Percentiles rank a stretch among this genome's conserved stretches.
Evolutionary conservation across 2,797 vertebrate species (phyloP).

Genomic region (Phrynocephalus forsythii): DNA sequence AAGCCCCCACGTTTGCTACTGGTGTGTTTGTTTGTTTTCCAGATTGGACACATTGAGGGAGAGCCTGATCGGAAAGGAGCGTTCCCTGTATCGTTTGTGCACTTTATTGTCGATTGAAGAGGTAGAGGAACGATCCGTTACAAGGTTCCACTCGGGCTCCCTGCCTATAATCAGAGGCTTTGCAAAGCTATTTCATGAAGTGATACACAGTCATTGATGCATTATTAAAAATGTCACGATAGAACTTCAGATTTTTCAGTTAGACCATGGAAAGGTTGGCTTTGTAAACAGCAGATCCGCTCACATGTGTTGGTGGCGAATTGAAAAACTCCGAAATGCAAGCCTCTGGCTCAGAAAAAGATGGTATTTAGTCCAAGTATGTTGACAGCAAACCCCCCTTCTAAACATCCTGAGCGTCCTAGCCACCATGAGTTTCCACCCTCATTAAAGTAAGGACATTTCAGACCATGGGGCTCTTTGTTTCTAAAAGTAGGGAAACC

Average conservation of each 20-base stretch:
- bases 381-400: slow-evolving; percentile 30
- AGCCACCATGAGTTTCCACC: slow-evolving; percentile 39
- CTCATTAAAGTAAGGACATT: slow-evolving; percentile 31
- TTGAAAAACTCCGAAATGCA: slow-evolving; percentile 60
- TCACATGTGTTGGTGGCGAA: slow-evolving; percentile 70
- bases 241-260: slow-evolving; percentile 63
- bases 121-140: slow-evolving; percentile 59
- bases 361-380: slow-evolving; percentile 35
- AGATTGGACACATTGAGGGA: slow-evolving; percentile 92
- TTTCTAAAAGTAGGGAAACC: neutral
- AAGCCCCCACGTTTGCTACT: neutral
- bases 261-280: slow-evolving; percentile 65
- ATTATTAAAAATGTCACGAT: slow-evolving; percentile 46
- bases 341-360: slow-evolving; percentile 19
- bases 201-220: slow-evolving; percentile 55
- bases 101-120: slow-evolving; percentile 91
- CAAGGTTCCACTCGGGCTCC: slow-evolving; percentile 50
- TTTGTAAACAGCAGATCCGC: slow-evolving; percentile 45
- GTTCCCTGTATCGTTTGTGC: slow-evolving; percentile 94
- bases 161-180: slow-evolving; percentile 54
- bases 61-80: slow-evolving; percentile 88
- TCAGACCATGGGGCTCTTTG: neutral
- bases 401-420: neutral
- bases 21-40: slow-evolving; percentile 56
- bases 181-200: slow-evolving; percentile 55